Base-by-base conservation (phyloP, 2,888 invertebrate genomes). In the Crepidodera aurea region DNA sequence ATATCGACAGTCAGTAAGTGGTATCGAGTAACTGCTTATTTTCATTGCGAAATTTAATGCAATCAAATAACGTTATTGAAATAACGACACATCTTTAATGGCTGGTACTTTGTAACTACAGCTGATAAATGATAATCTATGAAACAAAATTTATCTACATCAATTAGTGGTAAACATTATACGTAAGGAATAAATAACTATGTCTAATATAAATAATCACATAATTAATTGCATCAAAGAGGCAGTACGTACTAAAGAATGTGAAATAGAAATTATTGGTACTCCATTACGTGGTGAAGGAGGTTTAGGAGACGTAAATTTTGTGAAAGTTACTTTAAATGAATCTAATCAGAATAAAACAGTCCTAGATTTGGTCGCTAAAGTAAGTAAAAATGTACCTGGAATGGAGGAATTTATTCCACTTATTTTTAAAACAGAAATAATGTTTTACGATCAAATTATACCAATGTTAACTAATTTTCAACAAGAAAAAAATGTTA, bases 401-500 rank as follows among this genome's bases (percentile, higher is more conserved):
- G 8, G 4, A 6, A 32, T 8, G 10, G 32, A 32, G 2, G 8
- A 32, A n/a, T 32, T 8, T n/a, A 32, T 8, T 8, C 32, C 12
- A 6, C 10, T n/a, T 22, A 22, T 22, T 4, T 22, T 22, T 22
- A 22, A n/a, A 32, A 3, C 2, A 32, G 37, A 37, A 13, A 15
- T 37, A 4, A 2, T 15, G 2, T 37, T 37, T 37, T 37, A 37
- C 10, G 13, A 12, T 13, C 13, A 37, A 4, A 7, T 37, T 37
- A 10, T 37, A 15, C 53, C 32, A 48, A 55, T 15, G 22, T 71
- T 18, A 25, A 64, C 15, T 8, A 32, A 58, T 16, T 64, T 71
- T 22, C 69, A 71, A 46, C 40, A 39, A 6, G 64, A 69, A 16
- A 57, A 55, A 40, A 32, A 54, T 10, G 13, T 64, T 7, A 12